Base-by-base conservation (phyloP, 2,113 vertebrate species). In the Alaudala cheleensis region DNA sequence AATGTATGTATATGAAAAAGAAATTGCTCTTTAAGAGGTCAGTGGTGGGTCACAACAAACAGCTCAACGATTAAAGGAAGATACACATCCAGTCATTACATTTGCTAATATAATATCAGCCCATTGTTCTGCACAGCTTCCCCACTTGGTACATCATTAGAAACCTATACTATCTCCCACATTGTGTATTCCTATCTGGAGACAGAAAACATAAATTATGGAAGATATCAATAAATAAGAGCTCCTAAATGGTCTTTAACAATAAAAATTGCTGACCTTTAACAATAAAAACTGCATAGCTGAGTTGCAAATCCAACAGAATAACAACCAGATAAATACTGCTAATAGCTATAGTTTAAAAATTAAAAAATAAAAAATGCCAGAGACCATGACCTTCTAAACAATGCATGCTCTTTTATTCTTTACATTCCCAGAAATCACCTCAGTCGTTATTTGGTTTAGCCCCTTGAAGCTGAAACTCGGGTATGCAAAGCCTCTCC, bases 141-240 rank as follows among this genome's bases (percentile, higher is more conserved):
- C 57, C 49, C 56, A 39, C 53, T 81, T 26, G 3, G 57, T 49
- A 67, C 82, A 66, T 39, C 34, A 92, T 56, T 65, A 88, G 61
- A 92, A 96, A 92, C 29, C 77, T 73, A 31, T 69, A 92, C 40
- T 87, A 82, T 70, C 56, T 95, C 69, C 71, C 70, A 91, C 31
- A 74, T 20, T 79, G 70, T 80, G 28, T 93, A 81, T 69, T 90
- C 47, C 31, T 87, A 34, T 54, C 65, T 73, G 85, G 72, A 97
- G 80, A 92, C 69, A 40, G 67, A 96, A 95, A 97, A 97, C 89
- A 98, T 96, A 97, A 98, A 98, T 98, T 98, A 97, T 95, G 94
- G 92, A 97, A 95, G 78, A 91, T 98, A 98, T 98, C 97, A 98
- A 98, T 98, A 98, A 98, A 98, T 98, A 98, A 98, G 97, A 98